Conservation (phyloP, 2,113 vertebrate genomes). For the Cyanoliseus patagonus region DNA sequence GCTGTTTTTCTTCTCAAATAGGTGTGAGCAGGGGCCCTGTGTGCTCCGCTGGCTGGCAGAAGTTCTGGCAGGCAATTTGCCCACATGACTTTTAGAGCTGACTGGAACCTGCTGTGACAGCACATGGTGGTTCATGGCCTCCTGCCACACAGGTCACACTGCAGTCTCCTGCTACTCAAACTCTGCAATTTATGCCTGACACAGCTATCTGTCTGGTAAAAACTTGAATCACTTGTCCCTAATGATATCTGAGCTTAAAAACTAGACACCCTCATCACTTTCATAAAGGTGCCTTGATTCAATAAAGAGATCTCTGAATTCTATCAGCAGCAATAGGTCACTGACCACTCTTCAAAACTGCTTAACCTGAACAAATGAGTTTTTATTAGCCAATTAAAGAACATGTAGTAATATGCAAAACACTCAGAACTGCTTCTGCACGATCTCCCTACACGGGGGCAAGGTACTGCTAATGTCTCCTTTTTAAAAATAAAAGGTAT, state of each 20-base stretch:
- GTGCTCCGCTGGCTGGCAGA: background rate
- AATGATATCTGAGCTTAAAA: background rate
- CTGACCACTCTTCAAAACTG: background rate
- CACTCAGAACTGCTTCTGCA: background rate
- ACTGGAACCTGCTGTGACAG: background rate
- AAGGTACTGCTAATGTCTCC: background rate
- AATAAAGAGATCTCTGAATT: background rate
- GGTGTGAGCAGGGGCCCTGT: background rate
- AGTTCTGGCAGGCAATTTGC: background rate
- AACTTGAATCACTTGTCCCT: background rate
- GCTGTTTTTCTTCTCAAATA: background rate
- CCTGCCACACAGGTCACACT: background rate
- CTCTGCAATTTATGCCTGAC: background rate
- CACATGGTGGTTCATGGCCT: background rate
- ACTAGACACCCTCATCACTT: background rate
- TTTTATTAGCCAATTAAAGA: background rate
- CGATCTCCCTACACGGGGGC: background rate
- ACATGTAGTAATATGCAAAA: background rate
- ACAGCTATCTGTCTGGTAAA: background rate
- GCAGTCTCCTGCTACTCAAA: background rate
- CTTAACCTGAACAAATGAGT: background rate
- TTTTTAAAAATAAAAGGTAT: background rate
- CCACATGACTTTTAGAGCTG: background rate
- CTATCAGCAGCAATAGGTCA: background rate
- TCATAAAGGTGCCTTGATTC: background rate